These are phyloP conservation scores for Nibea coibor DNA, from an alignment of 2,113 vertebrate species.

Conservation along the genomic window DNA sequence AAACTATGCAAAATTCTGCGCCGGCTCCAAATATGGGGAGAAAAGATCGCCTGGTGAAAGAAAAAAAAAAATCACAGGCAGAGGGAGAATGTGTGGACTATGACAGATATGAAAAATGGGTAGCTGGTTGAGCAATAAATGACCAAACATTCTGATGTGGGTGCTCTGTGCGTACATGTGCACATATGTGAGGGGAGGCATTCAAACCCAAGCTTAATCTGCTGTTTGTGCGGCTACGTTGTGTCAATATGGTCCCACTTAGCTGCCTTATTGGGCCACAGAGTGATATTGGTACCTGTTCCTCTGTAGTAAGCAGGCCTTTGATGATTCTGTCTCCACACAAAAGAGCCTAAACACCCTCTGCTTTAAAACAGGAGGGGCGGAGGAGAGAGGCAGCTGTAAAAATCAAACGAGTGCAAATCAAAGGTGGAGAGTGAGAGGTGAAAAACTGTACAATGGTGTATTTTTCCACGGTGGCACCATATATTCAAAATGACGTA, in stretches of 20 bases:
- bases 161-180: constrained; percentile 29
- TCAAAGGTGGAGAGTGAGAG: constrained; percentile 52
- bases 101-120: constrained; percentile 83
- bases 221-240: constrained; percentile 64
- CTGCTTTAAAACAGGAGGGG: constrained; percentile 60
- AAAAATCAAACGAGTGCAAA: constrained; percentile 72
- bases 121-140: constrained; percentile 73
- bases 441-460: constrained; percentile 50
- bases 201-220: constrained; percentile 56
- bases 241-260: constrained; percentile 79
- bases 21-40: constrained; percentile 81
- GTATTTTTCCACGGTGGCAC: constrained; percentile 66
- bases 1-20: constrained; percentile 77
- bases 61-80: constrained; percentile 16
- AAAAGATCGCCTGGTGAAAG: constrained; percentile 63
- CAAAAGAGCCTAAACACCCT: constrained; percentile 47
- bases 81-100: constrained; percentile 66
- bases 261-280: constrained; percentile 70
- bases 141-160: constrained; percentile 78
- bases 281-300: constrained; percentile 74
- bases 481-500: constrained; percentile 61
- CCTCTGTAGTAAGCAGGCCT: constrained; percentile 67
- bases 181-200: constrained; percentile 2
- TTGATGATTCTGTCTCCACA: constrained; percentile 78
- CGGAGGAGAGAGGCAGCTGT: constrained; percentile 51